Percentiles rank a stretch among this genome's conserved stretches.
Evolutionary conservation across 2,888 invertebrate genomes (phyloP).

Genomic region (Pachymerium ferrugineum): DNA sequence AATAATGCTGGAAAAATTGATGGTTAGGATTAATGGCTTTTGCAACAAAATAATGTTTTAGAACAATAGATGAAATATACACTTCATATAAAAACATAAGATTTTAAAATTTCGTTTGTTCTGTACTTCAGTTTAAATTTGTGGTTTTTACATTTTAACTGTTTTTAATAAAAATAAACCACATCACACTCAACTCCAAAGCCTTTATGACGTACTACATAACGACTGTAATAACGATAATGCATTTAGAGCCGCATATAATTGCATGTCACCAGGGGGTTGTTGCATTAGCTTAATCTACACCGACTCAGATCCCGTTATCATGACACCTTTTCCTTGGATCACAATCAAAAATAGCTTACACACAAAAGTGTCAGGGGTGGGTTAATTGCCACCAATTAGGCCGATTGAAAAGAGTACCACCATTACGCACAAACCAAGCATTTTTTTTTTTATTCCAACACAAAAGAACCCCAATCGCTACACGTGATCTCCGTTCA

Average conservation of each 20-base stretch:
- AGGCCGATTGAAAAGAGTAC: not conserved
- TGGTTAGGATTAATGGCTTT: no score
- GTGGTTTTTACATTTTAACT: not conserved
- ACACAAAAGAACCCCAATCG: not conserved
- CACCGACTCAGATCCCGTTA: not conserved
- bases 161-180: no score
- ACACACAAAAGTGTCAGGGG: not conserved
- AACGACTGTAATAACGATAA: not conserved
- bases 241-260: not conserved
- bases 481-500: not conserved
- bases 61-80: no score
- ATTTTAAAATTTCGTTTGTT: no score
- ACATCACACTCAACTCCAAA: no score
- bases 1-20: no score
- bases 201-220: no score
- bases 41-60: no score
- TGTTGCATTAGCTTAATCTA: not conserved
- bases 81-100: no score
- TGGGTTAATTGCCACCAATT: constrained; percentile 1
- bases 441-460: no score
- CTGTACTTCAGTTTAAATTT: no score
- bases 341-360: not conserved
- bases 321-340: constrained; percentile 12
- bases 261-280: not conserved
- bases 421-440: not conserved